These are phyloP conservation scores for Diabrotica virgifera DNA, from an alignment of 1,140 invertebrate species.

Conservation along the genomic window DNA sequence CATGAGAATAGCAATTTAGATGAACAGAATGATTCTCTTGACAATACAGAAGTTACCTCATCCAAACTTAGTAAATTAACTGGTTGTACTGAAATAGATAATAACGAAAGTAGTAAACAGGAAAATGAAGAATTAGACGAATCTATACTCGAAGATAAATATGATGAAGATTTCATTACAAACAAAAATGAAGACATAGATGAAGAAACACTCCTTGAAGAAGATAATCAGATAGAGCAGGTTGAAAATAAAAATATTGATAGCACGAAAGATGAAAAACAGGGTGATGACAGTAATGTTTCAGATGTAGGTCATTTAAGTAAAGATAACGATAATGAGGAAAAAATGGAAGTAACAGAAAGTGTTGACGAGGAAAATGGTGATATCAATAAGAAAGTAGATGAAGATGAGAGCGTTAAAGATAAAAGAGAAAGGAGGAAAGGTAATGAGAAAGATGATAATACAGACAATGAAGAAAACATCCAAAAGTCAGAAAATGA, in stretches of 20 bases:
- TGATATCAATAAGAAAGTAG: neutral
- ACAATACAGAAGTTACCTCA: no score
- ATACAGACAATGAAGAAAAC: slow-evolving; percentile 1
- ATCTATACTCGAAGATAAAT: neutral
- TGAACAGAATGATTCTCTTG: no score
- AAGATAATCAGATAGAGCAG: neutral
- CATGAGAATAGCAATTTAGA: no score
- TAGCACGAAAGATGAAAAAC: no score
- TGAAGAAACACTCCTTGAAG: neutral
- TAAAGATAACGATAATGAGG: neutral
- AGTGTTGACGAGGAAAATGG: neutral
- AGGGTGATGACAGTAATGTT: neutral
- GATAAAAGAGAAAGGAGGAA: neutral
- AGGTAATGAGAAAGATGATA: neutral
- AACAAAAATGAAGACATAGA: neutral
- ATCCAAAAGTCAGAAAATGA: slow-evolving; percentile 5
- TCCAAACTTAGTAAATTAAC: no score
- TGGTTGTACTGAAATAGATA: neutral
- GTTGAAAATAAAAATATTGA: no score
- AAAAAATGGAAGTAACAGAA: neutral
- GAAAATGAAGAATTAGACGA: slow-evolving; percentile 10
- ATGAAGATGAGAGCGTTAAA: neutral
- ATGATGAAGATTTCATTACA: neutral
- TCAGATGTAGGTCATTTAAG: neutral
- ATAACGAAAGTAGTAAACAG: slow-evolving; percentile 4